Evolutionary conservation across 1,140 invertebrate genomes (phyloP).

Genomic region (Vanessa atalanta): DNA sequence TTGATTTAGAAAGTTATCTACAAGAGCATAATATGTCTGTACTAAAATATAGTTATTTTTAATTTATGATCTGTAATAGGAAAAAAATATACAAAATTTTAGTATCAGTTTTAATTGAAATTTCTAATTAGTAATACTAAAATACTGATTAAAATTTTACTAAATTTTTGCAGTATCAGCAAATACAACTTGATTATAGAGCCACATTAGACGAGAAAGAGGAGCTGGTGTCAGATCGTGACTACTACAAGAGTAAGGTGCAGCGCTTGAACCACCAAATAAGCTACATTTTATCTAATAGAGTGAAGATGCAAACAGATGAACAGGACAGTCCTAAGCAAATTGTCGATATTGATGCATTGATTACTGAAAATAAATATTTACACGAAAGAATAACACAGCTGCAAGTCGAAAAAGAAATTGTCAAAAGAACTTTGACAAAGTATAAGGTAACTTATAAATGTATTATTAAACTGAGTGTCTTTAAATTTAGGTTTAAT

Average conservation of each 20-base stretch:
- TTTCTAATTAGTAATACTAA: neutral
- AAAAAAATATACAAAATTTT: no score
- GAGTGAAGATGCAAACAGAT: conserved; percentile 52
- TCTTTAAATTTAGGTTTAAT: neutral
- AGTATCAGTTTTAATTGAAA: no score
- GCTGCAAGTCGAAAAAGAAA: conserved; percentile 89
- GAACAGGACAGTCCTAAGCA: conserved; percentile 68
- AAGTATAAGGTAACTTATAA: conserved; percentile 85
- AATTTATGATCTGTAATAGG: no score
- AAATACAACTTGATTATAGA: conserved; percentile 88
- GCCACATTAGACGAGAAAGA: conserved; percentile 92
- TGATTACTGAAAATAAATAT: conserved; percentile 92
- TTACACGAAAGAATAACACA: conserved; percentile 91
- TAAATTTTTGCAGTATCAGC: conserved; percentile 80
- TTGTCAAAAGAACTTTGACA: conserved; percentile 85
- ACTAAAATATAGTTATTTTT: no score
- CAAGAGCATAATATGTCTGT: no score
- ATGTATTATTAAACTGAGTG: neutral
- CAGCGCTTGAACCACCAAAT: conserved; percentile 91
- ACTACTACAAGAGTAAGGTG: conserved; percentile 92
- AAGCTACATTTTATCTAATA: conserved; percentile 84
- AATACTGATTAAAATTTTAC: neutral
- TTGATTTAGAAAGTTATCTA: no score
- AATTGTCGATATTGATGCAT: conserved; percentile 89
- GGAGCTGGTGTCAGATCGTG: conserved; percentile 89